Base-by-base conservation (phyloP, 2,113 vertebrate species). In the Odontesthes bonariensis region DNA sequence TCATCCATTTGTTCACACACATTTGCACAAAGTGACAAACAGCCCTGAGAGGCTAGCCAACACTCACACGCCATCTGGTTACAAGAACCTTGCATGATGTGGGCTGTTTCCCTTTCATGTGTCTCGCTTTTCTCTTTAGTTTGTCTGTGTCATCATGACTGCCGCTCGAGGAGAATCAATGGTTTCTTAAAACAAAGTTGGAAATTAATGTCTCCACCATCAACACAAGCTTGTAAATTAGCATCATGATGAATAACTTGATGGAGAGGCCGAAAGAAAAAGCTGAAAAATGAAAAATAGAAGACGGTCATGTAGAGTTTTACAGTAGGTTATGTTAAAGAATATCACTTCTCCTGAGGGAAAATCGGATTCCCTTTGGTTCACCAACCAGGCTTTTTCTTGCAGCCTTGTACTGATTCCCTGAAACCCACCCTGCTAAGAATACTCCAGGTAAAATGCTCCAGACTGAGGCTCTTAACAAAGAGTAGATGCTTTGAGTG, bases 381-480 rank as follows among this genome's bases (percentile, higher is more conserved):
- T 83, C 79, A 79, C 57, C 49, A 38, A 51, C 52, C 59, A 51
- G 31, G 61, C 38, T 44, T 81, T 54, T 61, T 70, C 58, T 63
- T 65, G 32, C 68, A 75, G 64, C 71, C 58, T 65, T 69, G 13
- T 23, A 54, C 72, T 66, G 64, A 66, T 82, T 75, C 69, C 78
- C 66, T 69, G 68, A 65, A 80, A 51, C 57, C 57, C 63, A 59
- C 56, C 70, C 79, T 82, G 57, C 64, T 80, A 55, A 80, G 80
- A 88, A 83, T 82, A 82, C 71, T 81, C 27, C 87, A 84, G 86
- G 73, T 87, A 71, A 89, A 83, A 55, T 6, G 55, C 83, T 75
- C 75, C 72, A 84, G 77, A 83, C 54, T 61, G 59, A 69, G 68
- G 40, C 66, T 77, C 83, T 86, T 81, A 76, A 66, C 73, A 27